phyloP scores from a whole-genome alignment of 2,113 vertebrate species.

The Rhinoderma darwinii region DNA sequence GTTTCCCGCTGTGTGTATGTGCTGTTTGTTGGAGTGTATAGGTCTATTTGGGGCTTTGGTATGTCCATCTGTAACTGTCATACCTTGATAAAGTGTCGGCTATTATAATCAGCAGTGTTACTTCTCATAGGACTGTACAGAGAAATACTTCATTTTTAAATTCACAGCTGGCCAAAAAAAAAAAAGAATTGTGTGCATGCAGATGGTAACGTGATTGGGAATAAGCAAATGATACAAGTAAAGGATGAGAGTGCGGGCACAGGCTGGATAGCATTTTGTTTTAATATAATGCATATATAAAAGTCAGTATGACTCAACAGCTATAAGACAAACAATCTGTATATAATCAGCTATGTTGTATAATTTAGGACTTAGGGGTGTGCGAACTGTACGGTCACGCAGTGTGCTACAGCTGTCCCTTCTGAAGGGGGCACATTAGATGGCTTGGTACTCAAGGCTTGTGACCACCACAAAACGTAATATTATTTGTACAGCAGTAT shows the following conservation, averaged over 20 bases:
- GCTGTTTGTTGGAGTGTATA: conserved; percentile 71
- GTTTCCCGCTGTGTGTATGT: conserved; percentile 78
- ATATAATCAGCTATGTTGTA: background rate
- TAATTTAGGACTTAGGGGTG: no score
- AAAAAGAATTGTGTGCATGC: background rate
- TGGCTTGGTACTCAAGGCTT: no score
- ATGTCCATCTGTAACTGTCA: conserved; percentile 70
- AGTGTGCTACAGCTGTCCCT: no score
- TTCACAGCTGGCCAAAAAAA: conserved; percentile 30
- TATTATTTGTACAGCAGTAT: no score
- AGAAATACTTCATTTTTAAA: conserved; percentile 10
- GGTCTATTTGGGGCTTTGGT: conserved; percentile 70
- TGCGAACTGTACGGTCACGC: no score
- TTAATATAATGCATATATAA: background rate
- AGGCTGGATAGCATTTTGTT: background rate
- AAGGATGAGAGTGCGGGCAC: background rate
- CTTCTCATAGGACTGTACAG: conserved; percentile 3
- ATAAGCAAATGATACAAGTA: conserved; percentile 18
- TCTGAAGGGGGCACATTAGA: no score
- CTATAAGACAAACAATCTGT: background rate
- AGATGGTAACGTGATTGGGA: conserved; percentile 32
- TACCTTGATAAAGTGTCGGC: conserved; percentile 39
- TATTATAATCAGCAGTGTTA: conserved; percentile 26
- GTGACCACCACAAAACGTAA: no score
- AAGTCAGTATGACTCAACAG: background rate